Evolutionary conservation across 2,797 vertebrate genomes (phyloP).

Genomic region (Microctenopoma stevenorrisi): DNA sequence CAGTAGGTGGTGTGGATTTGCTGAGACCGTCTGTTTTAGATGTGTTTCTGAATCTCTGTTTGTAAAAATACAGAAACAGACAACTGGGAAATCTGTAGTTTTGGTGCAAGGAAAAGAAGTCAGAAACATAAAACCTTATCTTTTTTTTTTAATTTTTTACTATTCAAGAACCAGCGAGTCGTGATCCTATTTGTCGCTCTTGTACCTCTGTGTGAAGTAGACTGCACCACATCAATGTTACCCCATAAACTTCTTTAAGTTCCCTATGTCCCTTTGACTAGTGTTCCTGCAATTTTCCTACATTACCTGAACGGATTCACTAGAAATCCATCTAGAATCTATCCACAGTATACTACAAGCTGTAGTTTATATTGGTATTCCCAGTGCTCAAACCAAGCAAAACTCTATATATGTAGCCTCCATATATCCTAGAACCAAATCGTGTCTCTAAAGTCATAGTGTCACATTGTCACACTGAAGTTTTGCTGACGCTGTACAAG

Average conservation of each 20-base stretch:
- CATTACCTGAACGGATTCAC: conserved; percentile 50
- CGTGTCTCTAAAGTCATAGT: conserved; percentile 22
- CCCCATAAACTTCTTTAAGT: conserved; percentile 45
- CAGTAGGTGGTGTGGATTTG: conserved; percentile 15
- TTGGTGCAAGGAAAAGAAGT: conserved; percentile 6
- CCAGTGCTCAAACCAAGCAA: conserved; percentile 13
- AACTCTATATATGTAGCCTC: conserved; percentile 28
- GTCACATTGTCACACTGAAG: conserved; percentile 22
- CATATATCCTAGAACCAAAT: conserved; percentile 21
- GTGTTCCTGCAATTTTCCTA: conserved; percentile 37
- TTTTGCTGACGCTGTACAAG: conserved; percentile 51
- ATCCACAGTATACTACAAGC: conserved; percentile 33
- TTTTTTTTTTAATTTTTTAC: conserved; percentile 21
- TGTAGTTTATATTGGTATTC: conserved; percentile 27
- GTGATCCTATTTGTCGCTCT: conserved; percentile 16
- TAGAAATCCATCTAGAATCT: conserved; percentile 42
- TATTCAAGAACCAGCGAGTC: conserved; percentile 12
- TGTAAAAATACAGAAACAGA: conserved; percentile 18
- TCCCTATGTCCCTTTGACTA: conserved; percentile 32
- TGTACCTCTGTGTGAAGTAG: conserved; percentile 14
- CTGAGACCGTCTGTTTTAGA: conserved; percentile 44
- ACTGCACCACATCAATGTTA: conserved; percentile 9
- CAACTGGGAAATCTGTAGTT: conserved; percentile 22
- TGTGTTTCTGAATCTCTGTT: conserved; percentile 21
- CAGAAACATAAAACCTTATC: conserved; percentile 6